A percentile compares a stretch with the other conserved stretches of the same genome.
Conservation (phyloP, 92 coral and sea anemone genomes). For the Umimayanthus kanabou region DNA sequence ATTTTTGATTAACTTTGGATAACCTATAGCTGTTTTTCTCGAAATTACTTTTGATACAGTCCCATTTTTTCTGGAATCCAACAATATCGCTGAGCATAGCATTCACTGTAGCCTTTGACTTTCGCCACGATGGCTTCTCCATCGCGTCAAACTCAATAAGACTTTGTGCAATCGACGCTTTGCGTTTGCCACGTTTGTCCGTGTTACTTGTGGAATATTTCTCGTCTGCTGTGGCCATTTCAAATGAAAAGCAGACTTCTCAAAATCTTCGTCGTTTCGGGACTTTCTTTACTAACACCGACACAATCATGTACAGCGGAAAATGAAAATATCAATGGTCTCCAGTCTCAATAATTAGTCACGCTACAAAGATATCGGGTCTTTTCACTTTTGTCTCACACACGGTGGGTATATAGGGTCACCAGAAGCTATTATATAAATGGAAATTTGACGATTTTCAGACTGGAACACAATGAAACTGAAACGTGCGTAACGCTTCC, state of each 20-base stretch:
- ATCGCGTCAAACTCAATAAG: slow-evolving; percentile 34
- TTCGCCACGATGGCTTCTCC: slow-evolving; percentile 49
- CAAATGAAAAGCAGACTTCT: background rate
- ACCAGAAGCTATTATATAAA: no score
- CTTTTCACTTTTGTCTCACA: no score
- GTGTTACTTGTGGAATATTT: background rate
- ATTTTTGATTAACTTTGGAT: background rate
- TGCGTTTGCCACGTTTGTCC: background rate
- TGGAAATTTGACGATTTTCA: no score
- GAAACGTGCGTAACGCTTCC: no score
- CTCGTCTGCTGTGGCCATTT: background rate
- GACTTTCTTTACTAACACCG: no score
- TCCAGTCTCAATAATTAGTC: no score
- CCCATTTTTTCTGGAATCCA: slow-evolving; percentile 27
- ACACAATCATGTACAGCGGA: no score
- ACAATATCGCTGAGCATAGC: slow-evolving; percentile 42
- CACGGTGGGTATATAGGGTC: no score
- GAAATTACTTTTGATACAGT: background rate
- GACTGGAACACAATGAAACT: no score
- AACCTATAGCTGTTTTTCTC: background rate
- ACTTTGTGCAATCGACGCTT: background rate
- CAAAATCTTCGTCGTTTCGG: background rate
- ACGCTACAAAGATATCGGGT: no score
- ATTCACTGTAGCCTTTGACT: slow-evolving; percentile 4
- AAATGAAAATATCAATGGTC: no score